These are phyloP conservation scores for Brachypterus glaber DNA, from an alignment of 2,888 invertebrate species.

Conservation along the genomic window DNA sequence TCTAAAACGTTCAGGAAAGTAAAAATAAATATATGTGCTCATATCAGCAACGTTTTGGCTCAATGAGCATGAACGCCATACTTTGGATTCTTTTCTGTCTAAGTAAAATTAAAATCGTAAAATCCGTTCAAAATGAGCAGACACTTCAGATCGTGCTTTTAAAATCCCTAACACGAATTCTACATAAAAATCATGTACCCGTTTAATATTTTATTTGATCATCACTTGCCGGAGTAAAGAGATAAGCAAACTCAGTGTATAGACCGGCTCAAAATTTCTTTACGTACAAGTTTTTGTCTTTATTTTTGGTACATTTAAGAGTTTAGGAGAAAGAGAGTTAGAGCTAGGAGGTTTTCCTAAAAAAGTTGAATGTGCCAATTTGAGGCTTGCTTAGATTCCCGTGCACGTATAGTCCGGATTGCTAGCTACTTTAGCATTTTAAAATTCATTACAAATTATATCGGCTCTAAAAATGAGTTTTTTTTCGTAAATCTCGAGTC, in stretches of 20 bases:
- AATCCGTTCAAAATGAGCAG: no score
- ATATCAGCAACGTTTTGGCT: no score
- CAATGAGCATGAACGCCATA: no score
- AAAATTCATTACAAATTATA: slow-evolving; percentile 43
- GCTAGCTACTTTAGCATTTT: slow-evolving; percentile 39
- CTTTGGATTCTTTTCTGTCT: no score
- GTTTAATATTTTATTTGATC: slow-evolving; percentile 42
- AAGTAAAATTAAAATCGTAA: no score
- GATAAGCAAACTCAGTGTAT: slow-evolving; percentile 31
- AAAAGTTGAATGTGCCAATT: slow-evolving; percentile 26
- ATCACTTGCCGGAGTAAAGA: slow-evolving; percentile 34
- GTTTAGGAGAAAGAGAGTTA: no score
- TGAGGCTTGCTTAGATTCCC: slow-evolving; percentile 31
- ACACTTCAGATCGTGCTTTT: slow-evolving; percentile 29
- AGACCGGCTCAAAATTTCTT: slow-evolving; percentile 22
- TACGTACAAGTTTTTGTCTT: slow-evolving; percentile 12
- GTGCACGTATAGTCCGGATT: slow-evolving; percentile 40
- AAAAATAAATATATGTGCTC: no score
- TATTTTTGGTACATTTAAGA: slow-evolving; percentile 4
- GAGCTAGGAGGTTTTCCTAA: no score
- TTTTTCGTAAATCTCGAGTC: no score
- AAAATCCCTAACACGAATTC: slow-evolving; percentile 39
- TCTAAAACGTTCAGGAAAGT: no score
- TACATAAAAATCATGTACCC: slow-evolving; percentile 40
- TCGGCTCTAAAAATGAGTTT: slow-evolving; percentile 40